Percentiles rank a stretch among this genome's conserved stretches.
Evolutionary conservation across 2,113 vertebrate species (phyloP).

Genomic region (Coptodon bakossiorum): DNA sequence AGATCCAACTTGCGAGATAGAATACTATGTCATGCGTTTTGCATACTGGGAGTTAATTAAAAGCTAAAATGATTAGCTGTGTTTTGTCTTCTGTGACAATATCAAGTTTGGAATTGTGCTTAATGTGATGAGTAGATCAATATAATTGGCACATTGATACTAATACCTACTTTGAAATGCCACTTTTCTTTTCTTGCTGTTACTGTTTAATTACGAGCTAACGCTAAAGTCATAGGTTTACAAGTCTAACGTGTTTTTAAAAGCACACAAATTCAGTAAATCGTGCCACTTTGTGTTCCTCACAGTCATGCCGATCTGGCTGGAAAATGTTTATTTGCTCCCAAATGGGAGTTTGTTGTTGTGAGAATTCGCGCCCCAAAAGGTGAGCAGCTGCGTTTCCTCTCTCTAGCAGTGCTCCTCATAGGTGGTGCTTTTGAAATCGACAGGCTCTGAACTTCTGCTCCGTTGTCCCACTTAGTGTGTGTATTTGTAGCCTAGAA

Average conservation of each 20-base stretch:
- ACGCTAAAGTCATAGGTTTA: background rate
- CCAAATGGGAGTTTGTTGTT: background rate
- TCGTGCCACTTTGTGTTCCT: background rate
- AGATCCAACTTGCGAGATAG: background rate
- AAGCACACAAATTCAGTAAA: background rate
- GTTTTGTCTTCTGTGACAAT: background rate
- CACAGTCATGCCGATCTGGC: background rate
- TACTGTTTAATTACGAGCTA: background rate
- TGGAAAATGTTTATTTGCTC: background rate
- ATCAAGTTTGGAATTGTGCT: background rate
- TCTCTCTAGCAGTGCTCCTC: background rate
- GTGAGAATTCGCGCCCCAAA: rapidly evolving
- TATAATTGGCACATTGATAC: background rate
- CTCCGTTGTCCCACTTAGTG: background rate
- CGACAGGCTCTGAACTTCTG: background rate
- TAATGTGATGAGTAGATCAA: background rate
- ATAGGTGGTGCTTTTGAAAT: background rate
- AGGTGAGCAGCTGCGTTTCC: background rate
- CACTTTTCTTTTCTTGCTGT: background rate
- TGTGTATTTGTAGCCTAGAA: background rate
- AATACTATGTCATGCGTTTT: background rate
- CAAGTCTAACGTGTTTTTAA: background rate
- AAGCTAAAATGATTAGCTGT: background rate
- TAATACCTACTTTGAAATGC: background rate
- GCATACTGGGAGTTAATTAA: background rate